phyloP scores from a whole-genome alignment of 2,888 invertebrate species.

The Lobophora halterata region DNA sequence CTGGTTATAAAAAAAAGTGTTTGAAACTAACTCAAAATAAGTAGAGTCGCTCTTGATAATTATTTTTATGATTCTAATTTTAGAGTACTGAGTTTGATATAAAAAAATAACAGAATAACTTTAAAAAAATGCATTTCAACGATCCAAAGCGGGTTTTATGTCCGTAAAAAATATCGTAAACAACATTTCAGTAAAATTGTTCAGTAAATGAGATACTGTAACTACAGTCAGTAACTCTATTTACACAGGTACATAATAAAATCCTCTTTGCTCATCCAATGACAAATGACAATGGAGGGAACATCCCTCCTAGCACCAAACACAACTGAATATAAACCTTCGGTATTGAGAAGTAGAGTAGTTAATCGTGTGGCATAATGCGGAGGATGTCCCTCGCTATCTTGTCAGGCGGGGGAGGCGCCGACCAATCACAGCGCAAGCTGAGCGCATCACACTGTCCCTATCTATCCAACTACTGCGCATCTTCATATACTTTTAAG shows the following conservation, averaged over 20 bases:
- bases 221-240: conserved; percentile 6
- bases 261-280: conserved; percentile 74
- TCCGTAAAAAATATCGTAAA: too few species aligned
- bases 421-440: conserved; percentile 64
- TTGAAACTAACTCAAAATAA: too few species aligned
- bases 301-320: conserved; percentile 62
- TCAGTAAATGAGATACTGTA: too few species aligned
- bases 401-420: conserved; percentile 78
- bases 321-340: conserved; percentile 41
- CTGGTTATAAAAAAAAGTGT: too few species aligned
- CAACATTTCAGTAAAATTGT: too few species aligned
- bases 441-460: conserved; percentile 71
- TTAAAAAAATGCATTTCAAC: too few species aligned
- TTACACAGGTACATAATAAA: conserved; percentile 61
- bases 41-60: too few species aligned
- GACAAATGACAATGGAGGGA: conserved; percentile 73
- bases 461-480: conserved; percentile 66
- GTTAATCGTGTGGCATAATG: conserved; percentile 33
- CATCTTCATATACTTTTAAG: conserved; percentile 44
- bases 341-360: conserved; percentile 34
- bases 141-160: too few species aligned
- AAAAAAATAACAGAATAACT: too few species aligned
- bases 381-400: conserved; percentile 76
- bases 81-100: too few species aligned
- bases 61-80: too few species aligned